phyloP scores from a whole-genome alignment of 2,888 invertebrate genomes.

The Cheilosia urbana region DNA sequence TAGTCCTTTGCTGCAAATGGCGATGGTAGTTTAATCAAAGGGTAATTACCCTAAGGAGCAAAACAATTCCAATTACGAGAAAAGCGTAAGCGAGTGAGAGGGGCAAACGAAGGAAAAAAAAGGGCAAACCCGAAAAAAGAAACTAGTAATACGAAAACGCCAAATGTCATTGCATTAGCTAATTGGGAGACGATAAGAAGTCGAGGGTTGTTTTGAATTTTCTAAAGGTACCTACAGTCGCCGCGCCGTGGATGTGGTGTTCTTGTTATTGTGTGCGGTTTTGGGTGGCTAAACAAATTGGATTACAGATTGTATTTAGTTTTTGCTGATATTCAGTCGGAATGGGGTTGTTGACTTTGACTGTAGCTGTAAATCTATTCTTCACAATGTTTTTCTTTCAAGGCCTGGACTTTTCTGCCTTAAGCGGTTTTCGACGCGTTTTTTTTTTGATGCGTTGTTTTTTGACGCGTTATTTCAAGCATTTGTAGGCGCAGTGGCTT shows the following conservation, averaged over 20 bases:
- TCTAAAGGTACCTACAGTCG: constrained; percentile 4
- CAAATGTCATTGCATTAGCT: constrained; percentile 75
- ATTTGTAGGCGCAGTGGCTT: too few species aligned
- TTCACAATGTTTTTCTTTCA: too few species aligned
- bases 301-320: constrained; percentile 18
- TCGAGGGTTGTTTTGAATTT: constrained; percentile 43
- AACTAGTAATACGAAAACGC: constrained; percentile 13
- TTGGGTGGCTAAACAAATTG: constrained; percentile 15
- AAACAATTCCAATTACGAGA: constrained; percentile 73
- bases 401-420: too few species aligned
- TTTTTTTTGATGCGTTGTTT: too few species aligned
- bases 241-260: background rate
- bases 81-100: constrained; percentile 12
- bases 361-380: too few species aligned
- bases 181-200: constrained; percentile 64
- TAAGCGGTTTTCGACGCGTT: too few species aligned
- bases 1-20: constrained; percentile 60
- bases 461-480: too few species aligned
- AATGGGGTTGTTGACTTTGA: too few species aligned
- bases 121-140: constrained; percentile 21
- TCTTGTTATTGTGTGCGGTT: background rate
- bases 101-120: background rate
- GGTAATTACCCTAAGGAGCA: constrained; percentile 73
- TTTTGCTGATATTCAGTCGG: too few species aligned
- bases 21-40: constrained; percentile 62